These are phyloP conservation scores for Dallia pectoralis DNA, from an alignment of 2,797 vertebrate species.

Conservation along the genomic window DNA sequence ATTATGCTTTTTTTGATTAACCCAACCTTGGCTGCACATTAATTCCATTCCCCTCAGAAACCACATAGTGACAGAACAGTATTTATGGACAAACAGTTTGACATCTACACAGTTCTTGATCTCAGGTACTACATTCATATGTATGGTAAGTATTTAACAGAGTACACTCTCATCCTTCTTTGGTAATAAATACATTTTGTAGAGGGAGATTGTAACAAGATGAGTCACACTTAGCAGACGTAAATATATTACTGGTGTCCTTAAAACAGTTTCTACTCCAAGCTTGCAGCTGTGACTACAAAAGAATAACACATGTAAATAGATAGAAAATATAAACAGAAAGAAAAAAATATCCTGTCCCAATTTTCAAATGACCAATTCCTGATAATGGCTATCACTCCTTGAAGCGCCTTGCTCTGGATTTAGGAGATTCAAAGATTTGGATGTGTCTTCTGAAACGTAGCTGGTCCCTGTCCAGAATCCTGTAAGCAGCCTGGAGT, in stretches of 20 bases:
- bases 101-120: background rate
- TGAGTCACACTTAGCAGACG: slow-evolving; percentile 60
- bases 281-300: slow-evolving; percentile 6
- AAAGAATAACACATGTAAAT: background rate
- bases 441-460: no score
- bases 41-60: background rate
- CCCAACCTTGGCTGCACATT: background rate
- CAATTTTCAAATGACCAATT: no score
- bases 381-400: no score
- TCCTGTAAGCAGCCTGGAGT: no score
- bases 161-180: slow-evolving; percentile 62
- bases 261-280: background rate
- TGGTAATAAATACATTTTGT: slow-evolving; percentile 54
- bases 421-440: no score
- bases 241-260: slow-evolving; percentile 40
- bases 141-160: slow-evolving; percentile 16
- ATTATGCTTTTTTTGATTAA: background rate
- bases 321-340: no score
- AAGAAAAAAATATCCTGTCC: background rate
- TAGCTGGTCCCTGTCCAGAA: no score
- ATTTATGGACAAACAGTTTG: background rate
- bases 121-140: slow-evolving; percentile 8
- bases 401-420: no score
- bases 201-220: slow-evolving; percentile 49
- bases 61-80: background rate